A percentile compares a stretch with the other conserved stretches of the same genome.
These are phyloP conservation scores for Symphodus melops DNA, from an alignment of 2,113 vertebrate genomes.

Conservation along the genomic window DNA sequence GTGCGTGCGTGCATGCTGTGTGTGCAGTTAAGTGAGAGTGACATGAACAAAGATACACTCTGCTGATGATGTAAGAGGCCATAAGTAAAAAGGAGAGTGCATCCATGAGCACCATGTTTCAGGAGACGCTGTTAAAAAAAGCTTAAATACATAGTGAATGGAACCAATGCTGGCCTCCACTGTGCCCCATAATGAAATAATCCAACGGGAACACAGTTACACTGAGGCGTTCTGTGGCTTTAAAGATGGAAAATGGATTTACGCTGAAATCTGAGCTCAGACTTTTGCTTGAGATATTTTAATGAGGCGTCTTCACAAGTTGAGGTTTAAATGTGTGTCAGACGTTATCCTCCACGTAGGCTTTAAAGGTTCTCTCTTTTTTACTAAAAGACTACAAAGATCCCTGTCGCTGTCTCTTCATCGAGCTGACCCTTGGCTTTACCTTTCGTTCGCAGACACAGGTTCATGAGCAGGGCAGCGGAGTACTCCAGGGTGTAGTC, in stretches of 20 bases:
- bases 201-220: background rate
- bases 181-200: slow-evolving; percentile 13
- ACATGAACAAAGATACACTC: slow-evolving; percentile 12
- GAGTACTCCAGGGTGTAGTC: slow-evolving; percentile 93
- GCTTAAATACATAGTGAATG: background rate
- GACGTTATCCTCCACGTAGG: too few relatives aligned
- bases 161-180: background rate
- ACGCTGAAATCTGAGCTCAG: background rate
- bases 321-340: too few relatives aligned
- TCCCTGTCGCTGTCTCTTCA: background rate
- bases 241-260: slow-evolving; percentile 8
- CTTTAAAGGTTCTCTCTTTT: too few relatives aligned
- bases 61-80: slow-evolving; percentile 1
- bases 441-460: slow-evolving; percentile 95
- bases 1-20: background rate
- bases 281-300: background rate
- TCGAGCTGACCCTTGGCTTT: slow-evolving; percentile 57
- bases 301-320: too few relatives aligned
- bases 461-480: slow-evolving; percentile 94
- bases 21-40: background rate
- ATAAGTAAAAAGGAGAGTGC: background rate
- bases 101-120: background rate
- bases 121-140: background rate
- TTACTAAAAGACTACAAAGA: too few relatives aligned
- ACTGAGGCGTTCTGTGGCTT: background rate